Evolutionary conservation across 2,888 invertebrate genomes (phyloP), one percentile per base, ranked within the genome.

Genomic region (Elegia similella): DNA sequence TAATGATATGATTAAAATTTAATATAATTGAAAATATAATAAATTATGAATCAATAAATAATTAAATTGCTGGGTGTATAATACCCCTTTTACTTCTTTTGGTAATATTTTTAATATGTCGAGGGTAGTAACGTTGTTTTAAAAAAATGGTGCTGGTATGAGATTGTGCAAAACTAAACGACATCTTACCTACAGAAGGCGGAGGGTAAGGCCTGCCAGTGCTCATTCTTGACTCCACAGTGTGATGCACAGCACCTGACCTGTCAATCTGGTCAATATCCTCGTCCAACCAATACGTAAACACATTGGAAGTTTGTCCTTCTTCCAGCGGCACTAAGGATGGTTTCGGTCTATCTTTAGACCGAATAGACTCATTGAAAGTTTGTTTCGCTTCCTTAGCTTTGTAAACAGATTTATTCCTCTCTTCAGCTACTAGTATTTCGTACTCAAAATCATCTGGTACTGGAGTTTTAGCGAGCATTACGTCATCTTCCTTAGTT

Each of bases 351-450:
- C 78, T 69, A 5, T 87, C 86, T 54, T 78, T 78, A 38, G 67
- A 73, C 30, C 78, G 73, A 17, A 89, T 81, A 0, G 82, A 83
- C 62, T 90, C 89, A 53, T 90, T 89, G 29, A 87, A 62, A 12
- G 74, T 76, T 60, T 90, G 90, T 61, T 89, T 89, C 0, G 80
- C 83, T 52, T 84, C 83, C 55, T 89, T 88, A 0, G 79, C 80
- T 57, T 73, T 78, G 47, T 70, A 72, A 6, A 64, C 56, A 16
- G 70, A 65, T 53, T 66, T 72, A 32, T 63, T 59, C 53, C 66
- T 67, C 12, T 63, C 68, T 16, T 64, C 63, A 6, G 47, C 34
- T 2, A 47, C 50, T 13, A 55, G 8, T 29, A 53, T 59, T 8
- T 60, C 57, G 12, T 59, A 59, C 7, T 62, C 63, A 7, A 66